Evolutionary conservation across 2,113 vertebrate species (phyloP).

Genomic region (Amia ocellicauda): DNA sequence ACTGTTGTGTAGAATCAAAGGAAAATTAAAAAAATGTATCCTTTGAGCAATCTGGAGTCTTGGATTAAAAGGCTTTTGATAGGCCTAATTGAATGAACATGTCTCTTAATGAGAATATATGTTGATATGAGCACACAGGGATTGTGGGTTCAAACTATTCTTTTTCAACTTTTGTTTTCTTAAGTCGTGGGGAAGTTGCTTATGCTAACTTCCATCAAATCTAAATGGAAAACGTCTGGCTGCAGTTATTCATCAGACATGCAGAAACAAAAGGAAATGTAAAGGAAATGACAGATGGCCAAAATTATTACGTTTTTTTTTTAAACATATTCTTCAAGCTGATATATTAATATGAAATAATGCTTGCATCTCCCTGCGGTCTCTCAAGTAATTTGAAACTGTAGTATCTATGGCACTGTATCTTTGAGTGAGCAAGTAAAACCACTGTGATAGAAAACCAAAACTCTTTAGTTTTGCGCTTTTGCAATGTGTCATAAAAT

Average conservation of each 20-base stretch:
- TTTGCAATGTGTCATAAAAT: too few species aligned
- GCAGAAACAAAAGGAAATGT: not conserved
- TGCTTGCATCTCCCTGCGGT: not conserved
- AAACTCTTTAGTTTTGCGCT: too few species aligned
- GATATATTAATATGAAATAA: not conserved
- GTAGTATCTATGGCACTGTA: not conserved
- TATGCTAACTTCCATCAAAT: not conserved
- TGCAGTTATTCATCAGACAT: not conserved
- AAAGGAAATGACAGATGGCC: not conserved
- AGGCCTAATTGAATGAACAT: not conserved
- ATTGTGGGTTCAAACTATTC: slow-evolving; percentile 1
- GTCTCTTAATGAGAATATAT: not conserved
- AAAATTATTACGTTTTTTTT: not conserved
- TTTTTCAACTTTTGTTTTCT: not conserved
- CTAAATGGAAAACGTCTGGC: not conserved
- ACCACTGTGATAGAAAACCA: too few species aligned
- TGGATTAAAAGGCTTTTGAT: not conserved
- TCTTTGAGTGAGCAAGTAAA: too few species aligned
- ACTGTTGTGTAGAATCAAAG: not conserved
- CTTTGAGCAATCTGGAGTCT: not conserved
- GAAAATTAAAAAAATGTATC: not conserved
- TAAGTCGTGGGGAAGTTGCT: not conserved
- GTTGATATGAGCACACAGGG: not conserved
- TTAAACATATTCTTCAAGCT: too few species aligned
- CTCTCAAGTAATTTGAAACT: not conserved